These are phyloP conservation scores for Drosophila bocki DNA, from an alignment of 1,140 invertebrate species.

Conservation along the genomic window DNA sequence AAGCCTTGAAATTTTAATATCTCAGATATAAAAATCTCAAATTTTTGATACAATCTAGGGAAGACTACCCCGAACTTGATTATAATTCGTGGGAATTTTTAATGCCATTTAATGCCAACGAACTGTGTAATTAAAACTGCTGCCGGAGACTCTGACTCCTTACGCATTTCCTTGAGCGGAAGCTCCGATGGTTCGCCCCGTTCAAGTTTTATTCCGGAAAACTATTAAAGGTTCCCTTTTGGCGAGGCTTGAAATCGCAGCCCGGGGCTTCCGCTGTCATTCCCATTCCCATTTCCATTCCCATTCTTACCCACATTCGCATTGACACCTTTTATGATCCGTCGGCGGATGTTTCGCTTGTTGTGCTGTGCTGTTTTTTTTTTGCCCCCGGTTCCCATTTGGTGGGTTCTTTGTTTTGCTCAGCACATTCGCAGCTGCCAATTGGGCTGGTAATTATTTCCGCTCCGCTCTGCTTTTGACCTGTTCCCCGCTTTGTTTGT, in stretches of 20 bases:
- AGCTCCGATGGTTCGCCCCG: conserved; percentile 38
- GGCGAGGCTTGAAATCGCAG: conserved; percentile 26
- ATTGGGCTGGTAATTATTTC: conserved; percentile 65
- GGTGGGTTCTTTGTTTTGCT: conserved; percentile 68
- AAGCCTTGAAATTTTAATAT: not conserved
- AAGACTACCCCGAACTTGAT: not conserved
- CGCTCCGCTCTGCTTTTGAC: conserved; percentile 41
- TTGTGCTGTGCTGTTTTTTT: conserved; percentile 10
- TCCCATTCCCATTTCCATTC: conserved; percentile 46
- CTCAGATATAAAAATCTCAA: not conserved
- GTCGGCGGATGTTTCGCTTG: conserved; percentile 50
- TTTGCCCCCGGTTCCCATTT: conserved; percentile 38
- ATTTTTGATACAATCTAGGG: not conserved
- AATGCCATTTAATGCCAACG: conserved; percentile 13
- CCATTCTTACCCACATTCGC: conserved; percentile 52
- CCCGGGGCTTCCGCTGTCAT: conserved; percentile 57
- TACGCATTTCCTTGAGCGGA: conserved; percentile 75
- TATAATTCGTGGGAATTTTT: conserved; percentile 59
- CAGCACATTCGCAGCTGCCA: conserved; percentile 61
- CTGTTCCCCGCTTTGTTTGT: conserved; percentile 25
- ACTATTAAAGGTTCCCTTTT: conserved; percentile 74
- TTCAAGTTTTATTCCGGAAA: conserved; percentile 63
- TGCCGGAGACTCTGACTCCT: conserved; percentile 37
- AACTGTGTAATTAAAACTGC: conserved; percentile 65
- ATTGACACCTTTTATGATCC: conserved; percentile 61